A percentile compares a stretch with the other conserved stretches of the same genome.
Conservation (phyloP, 2,797 vertebrate genomes). For the Hoplostethus atlanticus region DNA sequence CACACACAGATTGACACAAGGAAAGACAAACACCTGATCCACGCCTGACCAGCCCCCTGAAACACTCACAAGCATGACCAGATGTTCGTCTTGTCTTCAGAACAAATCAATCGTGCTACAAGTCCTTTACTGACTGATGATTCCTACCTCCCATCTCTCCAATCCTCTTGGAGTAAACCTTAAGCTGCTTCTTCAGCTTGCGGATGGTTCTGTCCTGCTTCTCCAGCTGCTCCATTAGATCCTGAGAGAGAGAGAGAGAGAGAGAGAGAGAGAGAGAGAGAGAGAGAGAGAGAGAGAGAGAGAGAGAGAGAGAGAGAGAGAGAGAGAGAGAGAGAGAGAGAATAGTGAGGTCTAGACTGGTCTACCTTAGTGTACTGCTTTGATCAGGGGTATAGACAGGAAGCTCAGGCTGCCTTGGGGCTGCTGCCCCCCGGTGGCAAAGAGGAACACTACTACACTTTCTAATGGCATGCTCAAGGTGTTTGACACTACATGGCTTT, state of each 20-base stretch:
- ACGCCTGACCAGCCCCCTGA: too few species aligned
- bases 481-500: neutral
- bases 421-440: conserved; percentile 37
- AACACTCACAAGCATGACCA: too few species aligned
- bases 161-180: conserved; percentile 98
- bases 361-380: neutral
- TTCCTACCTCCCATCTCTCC: conserved; percentile 95
- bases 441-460: conserved; percentile 15
- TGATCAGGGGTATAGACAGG: conserved; percentile 1
- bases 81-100: too few species aligned
- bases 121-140: too few species aligned
- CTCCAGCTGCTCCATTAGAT: conserved; percentile 98
- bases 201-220: conserved; percentile 98
- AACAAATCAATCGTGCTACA: neutral
- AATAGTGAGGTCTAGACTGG: conserved; percentile 24
- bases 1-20: neutral
- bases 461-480: neutral
- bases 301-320: conserved; percentile 12
- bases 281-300: conserved; percentile 20
- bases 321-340: conserved; percentile 28
- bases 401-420: neutral
- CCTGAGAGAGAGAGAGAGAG: conserved; percentile 78
- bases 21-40: neutral
- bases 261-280: conserved; percentile 14
- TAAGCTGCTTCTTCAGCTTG: conserved; percentile 98